Percentiles rank a stretch among this genome's conserved stretches.
phyloP scores from a whole-genome alignment of 2,113 vertebrate species.

The Phrynosoma blainvillii region DNA sequence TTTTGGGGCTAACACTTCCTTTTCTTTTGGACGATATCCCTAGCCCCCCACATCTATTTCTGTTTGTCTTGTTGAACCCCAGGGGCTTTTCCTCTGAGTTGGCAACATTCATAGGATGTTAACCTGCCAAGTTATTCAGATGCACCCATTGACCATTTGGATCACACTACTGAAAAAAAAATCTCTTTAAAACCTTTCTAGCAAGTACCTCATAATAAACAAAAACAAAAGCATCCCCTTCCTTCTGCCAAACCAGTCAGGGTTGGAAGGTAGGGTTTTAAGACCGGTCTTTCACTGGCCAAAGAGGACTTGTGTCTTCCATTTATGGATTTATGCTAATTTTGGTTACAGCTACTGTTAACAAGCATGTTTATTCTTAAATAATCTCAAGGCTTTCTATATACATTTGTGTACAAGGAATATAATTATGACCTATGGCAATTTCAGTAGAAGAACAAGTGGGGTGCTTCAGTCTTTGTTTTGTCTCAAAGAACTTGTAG shows the following conservation, averaged over 20 bases:
- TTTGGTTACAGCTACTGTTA: constrained; percentile 3
- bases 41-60: too few relatives aligned
- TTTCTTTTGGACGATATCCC: too few relatives aligned
- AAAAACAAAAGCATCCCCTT: neutral
- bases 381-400: neutral
- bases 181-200: neutral
- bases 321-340: neutral
- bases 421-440: constrained; percentile 2
- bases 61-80: neutral
- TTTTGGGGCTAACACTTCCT: too few relatives aligned
- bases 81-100: neutral
- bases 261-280: neutral
- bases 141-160: neutral
- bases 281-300: neutral
- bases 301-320: neutral
- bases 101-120: neutral
- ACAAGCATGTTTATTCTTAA: neutral
- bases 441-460: neutral
- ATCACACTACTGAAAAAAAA: neutral
- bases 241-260: neutral
- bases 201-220: too few relatives aligned
- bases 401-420: neutral
- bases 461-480: neutral
- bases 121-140: neutral
- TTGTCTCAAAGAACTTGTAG: neutral